phyloP scores from a whole-genome alignment of 2,888 invertebrate genomes.

The Abrostola triplasia region DNA sequence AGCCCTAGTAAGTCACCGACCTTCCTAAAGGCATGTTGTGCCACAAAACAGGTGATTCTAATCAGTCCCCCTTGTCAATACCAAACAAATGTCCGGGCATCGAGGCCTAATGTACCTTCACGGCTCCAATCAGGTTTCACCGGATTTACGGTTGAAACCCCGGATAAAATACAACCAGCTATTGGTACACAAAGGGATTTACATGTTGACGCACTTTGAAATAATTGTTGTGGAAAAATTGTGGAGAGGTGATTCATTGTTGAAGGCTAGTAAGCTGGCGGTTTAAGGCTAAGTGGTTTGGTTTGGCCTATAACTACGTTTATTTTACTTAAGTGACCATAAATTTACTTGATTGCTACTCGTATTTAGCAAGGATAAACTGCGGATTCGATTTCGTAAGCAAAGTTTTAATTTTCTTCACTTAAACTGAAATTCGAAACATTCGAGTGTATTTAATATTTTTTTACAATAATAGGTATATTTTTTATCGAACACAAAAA shows the following conservation, averaged over 20 bases:
- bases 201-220: slow-evolving; percentile 45
- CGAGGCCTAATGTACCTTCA: slow-evolving; percentile 40
- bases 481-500: no score
- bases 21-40: background rate
- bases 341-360: background rate
- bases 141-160: slow-evolving; percentile 63
- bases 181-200: slow-evolving; percentile 63
- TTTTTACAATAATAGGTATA: no score
- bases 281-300: background rate
- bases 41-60: slow-evolving; percentile 47
- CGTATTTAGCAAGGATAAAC: no score
- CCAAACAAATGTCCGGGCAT: slow-evolving; percentile 47
- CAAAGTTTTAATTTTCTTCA: background rate
- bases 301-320: background rate
- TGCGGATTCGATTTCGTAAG: no score
- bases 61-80: slow-evolving; percentile 45
- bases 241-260: slow-evolving; percentile 10
- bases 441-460: background rate
- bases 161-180: slow-evolving; percentile 62
- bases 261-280: slow-evolving; percentile 12
- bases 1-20: background rate
- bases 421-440: background rate
- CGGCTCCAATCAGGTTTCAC: slow-evolving; percentile 59
- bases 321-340: background rate
- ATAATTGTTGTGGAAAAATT: slow-evolving; percentile 39